Conservation (phyloP, 2,113 vertebrate species). For the Oncorhynchus mykiss region DNA sequence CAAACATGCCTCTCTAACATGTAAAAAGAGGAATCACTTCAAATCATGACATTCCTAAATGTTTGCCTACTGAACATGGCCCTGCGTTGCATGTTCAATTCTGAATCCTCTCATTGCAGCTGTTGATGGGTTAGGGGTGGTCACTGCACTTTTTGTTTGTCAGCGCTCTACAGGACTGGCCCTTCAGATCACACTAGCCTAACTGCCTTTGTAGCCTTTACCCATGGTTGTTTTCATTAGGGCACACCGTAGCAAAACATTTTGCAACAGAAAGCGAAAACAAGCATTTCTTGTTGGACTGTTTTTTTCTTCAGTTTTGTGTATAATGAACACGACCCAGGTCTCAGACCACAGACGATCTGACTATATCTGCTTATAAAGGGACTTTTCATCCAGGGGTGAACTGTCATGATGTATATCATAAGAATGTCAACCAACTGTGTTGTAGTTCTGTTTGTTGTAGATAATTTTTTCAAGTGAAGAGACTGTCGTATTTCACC, state of each 20-base stretch:
- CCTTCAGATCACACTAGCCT: slow-evolving; percentile 18
- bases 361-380: neutral
- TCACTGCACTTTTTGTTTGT: slow-evolving; percentile 15
- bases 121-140: neutral
- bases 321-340: neutral
- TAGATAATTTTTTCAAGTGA: neutral
- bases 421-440: neutral
- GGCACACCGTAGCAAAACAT: no score
- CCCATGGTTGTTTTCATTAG: no score
- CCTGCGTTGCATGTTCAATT: neutral
- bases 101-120: neutral
- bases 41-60: no score
- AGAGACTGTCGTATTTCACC: neutral
- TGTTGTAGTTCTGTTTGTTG: slow-evolving; percentile 3
- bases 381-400: slow-evolving; percentile 6
- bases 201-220: slow-evolving; percentile 2
- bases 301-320: no score
- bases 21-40: no score
- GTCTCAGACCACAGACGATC: slow-evolving; percentile 4
- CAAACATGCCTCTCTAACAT: no score
- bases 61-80: no score
- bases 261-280: no score
- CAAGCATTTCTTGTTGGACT: no score
- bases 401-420: slow-evolving; percentile 7
- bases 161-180: slow-evolving; percentile 24